Conservation (phyloP, 2,888 invertebrate genomes). For the Heterodera filipjevi region DNA sequence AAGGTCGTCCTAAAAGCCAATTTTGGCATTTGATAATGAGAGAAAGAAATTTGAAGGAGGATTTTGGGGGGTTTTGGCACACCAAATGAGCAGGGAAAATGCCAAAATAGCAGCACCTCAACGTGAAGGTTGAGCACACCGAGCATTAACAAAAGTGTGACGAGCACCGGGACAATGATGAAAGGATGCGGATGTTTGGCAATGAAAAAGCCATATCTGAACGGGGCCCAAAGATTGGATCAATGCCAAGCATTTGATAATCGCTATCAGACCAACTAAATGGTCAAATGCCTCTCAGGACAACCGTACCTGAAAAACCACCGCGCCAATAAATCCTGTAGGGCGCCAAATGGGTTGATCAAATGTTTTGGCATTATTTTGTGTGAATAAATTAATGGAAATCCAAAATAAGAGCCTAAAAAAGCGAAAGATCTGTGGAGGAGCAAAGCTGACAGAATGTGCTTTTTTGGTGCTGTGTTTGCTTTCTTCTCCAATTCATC, state of each 20-base stretch:
- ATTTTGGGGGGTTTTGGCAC: background rate
- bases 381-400: background rate
- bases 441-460: too few relatives aligned
- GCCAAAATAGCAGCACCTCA: slow-evolving; percentile 47
- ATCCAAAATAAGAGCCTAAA: background rate
- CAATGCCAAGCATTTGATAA: too few relatives aligned
- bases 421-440: too few relatives aligned
- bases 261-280: too few relatives aligned
- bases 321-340: slow-evolving; percentile 57
- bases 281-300: too few relatives aligned
- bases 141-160: slow-evolving; percentile 54
- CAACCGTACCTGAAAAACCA: slow-evolving; percentile 51
- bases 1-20: slow-evolving; percentile 57
- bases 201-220: slow-evolving; percentile 57
- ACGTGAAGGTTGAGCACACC: slow-evolving; percentile 56
- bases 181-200: slow-evolving; percentile 55
- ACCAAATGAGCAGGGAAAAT: too few relatives aligned
- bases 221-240: too few relatives aligned
- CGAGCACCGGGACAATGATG: slow-evolving; percentile 53
- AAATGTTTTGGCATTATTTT: background rate
- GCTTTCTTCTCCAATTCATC: too few relatives aligned
- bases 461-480: background rate
- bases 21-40: background rate
- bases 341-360: slow-evolving; percentile 57
- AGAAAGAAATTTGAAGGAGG: background rate